Conservation (phyloP, 2,797 vertebrate genomes). For the Poeciliopsis turneri region DNA sequence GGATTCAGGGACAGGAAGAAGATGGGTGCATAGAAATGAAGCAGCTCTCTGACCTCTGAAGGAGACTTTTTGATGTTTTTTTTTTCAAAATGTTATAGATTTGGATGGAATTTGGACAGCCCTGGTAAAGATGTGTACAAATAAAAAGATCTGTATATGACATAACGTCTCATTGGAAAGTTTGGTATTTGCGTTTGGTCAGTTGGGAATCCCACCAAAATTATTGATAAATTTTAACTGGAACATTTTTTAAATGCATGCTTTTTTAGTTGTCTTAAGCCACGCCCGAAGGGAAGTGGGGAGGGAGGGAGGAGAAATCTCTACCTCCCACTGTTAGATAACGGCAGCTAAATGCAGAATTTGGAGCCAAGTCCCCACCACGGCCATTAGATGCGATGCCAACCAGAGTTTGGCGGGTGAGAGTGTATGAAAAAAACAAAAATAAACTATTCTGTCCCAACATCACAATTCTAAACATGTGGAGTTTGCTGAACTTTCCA, state of each 20-base stretch:
- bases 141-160: neutral
- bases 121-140: neutral
- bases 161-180: neutral
- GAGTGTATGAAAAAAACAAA: too few species aligned
- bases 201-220: neutral
- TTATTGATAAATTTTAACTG: neutral
- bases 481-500: neutral
- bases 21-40: slow-evolving; percentile 3
- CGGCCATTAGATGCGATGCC: neutral
- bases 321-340: neutral
- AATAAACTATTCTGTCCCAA: neutral
- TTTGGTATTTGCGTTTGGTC: neutral
- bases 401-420: too few species aligned
- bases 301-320: neutral
- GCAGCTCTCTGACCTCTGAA: slow-evolving; percentile 14
- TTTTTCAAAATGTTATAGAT: slow-evolving; percentile 23
- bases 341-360: neutral
- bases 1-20: neutral
- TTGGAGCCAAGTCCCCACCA: neutral
- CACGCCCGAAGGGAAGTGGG: neutral
- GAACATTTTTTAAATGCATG: neutral
- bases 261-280: neutral
- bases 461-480: neutral
- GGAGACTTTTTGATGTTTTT: slow-evolving; percentile 13
- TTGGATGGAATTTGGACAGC: neutral